Conservation (phyloP, 2,888 invertebrate genomes). For the Acleris cristana region DNA sequence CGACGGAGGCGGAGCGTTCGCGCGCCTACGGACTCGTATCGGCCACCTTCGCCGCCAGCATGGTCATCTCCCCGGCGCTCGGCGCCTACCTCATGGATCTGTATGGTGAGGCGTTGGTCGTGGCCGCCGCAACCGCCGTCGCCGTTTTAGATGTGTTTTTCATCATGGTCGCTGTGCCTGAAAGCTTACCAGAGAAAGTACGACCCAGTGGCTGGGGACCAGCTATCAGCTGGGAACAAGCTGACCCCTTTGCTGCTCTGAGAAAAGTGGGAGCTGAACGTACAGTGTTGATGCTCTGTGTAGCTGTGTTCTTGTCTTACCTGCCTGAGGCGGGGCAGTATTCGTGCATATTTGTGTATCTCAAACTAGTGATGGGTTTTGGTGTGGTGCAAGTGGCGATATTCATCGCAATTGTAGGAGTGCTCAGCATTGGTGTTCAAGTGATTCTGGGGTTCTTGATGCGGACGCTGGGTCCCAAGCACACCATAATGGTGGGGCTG, state of each 20-base stretch:
- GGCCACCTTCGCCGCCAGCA: constrained; percentile 99
- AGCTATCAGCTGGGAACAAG: constrained; percentile 98
- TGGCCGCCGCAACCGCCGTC: constrained; percentile 97
- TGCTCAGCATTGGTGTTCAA: constrained; percentile 97
- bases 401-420: constrained; percentile 98
- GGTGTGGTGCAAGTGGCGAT: constrained; percentile 97
- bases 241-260: constrained; percentile 98
- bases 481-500: constrained; percentile 98
- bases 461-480: constrained; percentile 95
- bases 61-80: constrained; percentile 98
- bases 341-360: constrained; percentile 99
- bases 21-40: constrained; percentile 98
- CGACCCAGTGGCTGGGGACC: constrained; percentile 91
- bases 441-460: constrained; percentile 92
- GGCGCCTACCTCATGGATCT: constrained; percentile 94
- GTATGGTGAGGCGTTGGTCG: constrained; percentile 93
- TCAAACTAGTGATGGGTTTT: constrained; percentile 98
- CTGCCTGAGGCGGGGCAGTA: constrained; percentile 99
- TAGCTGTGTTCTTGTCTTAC: constrained; percentile 98
- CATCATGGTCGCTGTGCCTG: constrained; percentile 98
- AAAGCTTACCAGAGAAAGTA: constrained; percentile 97
- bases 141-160: constrained; percentile 98
- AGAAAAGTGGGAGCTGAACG: constrained; percentile 96
- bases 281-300: constrained; percentile 97
- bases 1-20: constrained; percentile 97